A percentile compares a stretch with the other conserved stretches of the same genome.
These are phyloP conservation scores for Drosophila paramelanica DNA, from an alignment of 2,888 invertebrate species.

Conservation along the genomic window DNA sequence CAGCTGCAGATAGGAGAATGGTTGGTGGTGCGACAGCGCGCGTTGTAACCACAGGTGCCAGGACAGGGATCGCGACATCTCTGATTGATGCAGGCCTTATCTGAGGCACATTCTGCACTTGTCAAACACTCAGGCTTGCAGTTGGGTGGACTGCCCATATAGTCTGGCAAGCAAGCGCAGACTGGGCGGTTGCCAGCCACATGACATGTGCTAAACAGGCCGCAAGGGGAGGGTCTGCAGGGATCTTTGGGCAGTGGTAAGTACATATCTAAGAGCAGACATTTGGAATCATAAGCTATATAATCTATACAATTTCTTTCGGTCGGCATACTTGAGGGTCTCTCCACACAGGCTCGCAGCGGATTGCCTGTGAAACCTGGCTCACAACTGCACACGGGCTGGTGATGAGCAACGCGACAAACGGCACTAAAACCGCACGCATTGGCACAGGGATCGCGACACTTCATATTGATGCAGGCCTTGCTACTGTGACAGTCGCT, in stretches of 20 bases:
- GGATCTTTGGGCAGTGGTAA: constrained; percentile 84
- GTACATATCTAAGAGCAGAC: constrained; percentile 74
- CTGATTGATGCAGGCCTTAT: constrained; percentile 90
- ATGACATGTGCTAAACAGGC: constrained; percentile 86
- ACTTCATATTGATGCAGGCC: constrained; percentile 93
- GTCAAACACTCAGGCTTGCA: constrained; percentile 92
- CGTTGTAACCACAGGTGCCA: constrained; percentile 90
- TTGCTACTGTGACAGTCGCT: constrained; percentile 91
- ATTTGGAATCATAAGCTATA: not conserved
- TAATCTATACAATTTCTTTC: not conserved
- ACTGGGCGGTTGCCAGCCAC: constrained; percentile 88
- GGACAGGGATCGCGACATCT: constrained; percentile 91
- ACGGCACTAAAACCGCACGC: constrained; percentile 93
- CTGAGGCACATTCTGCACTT: constrained; percentile 90
- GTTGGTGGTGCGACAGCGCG: constrained; percentile 90
- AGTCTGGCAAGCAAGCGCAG: constrained; percentile 90
- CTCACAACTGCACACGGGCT: constrained; percentile 91
- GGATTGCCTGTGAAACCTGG: constrained; percentile 92
- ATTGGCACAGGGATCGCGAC: constrained; percentile 92
- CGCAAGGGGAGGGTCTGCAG: constrained; percentile 86
- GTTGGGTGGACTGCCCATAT: constrained; percentile 90
- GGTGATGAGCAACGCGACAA: constrained; percentile 93
- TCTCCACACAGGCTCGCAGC: constrained; percentile 89
- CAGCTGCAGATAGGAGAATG: constrained; percentile 92
- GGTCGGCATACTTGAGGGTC: constrained; percentile 83